Evolutionary conservation across 2,113 vertebrate genomes (phyloP).

Genomic region (Oryzias curvinotus): DNA sequence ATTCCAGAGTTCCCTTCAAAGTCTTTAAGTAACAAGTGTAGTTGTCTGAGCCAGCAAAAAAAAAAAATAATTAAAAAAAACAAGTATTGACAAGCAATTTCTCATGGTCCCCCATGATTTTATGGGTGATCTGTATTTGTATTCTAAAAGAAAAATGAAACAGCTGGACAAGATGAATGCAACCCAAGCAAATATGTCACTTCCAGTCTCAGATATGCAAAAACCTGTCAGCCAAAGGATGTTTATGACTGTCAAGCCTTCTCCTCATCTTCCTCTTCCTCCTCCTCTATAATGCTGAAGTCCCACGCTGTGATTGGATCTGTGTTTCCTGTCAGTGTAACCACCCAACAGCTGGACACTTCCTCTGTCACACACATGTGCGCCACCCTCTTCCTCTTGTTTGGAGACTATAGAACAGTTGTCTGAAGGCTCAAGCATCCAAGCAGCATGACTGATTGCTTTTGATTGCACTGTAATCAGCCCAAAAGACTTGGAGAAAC

Average conservation of each 20-base stretch:
- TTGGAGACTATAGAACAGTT: constrained; percentile 3
- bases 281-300: constrained; percentile 17
- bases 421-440: not conserved
- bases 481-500: constrained; percentile 9
- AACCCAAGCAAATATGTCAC: constrained; percentile 18
- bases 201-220: constrained; percentile 9
- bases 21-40: too few species aligned
- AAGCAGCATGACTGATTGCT: constrained; percentile 1
- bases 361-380: constrained; percentile 31
- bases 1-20: not conserved
- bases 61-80: too few species aligned
- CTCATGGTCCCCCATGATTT: constrained; percentile 6
- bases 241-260: constrained; percentile 33
- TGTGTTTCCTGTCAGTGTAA: constrained; percentile 46
- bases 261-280: constrained; percentile 13
- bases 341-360: constrained; percentile 30
- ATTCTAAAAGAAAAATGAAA: too few species aligned
- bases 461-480: constrained; percentile 10
- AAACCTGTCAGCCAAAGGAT: constrained; percentile 49
- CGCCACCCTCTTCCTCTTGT: constrained; percentile 21
- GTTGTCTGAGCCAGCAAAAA: too few species aligned
- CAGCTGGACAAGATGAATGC: too few species aligned
- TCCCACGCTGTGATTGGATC: constrained; percentile 38
- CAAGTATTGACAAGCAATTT: not conserved
- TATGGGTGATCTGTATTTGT: too few species aligned